A percentile compares a stretch with the other conserved stretches of the same genome.
Evolutionary conservation across 1,140 invertebrate genomes (phyloP).

Genomic region (Aphaenogaster floridana): DNA sequence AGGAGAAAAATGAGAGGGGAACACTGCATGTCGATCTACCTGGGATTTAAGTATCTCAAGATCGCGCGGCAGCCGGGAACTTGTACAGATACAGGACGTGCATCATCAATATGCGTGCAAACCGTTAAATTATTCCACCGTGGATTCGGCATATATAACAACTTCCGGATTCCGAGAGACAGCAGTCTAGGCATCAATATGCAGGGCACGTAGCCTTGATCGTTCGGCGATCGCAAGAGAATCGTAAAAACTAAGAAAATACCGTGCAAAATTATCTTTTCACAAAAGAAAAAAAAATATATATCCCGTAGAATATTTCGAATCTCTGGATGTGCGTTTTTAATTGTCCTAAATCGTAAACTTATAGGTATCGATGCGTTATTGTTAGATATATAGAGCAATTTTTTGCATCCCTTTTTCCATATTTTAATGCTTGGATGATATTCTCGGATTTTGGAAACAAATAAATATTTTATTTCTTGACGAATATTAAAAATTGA

Average conservation of each 20-base stretch:
- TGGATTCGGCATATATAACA: conserved; percentile 20
- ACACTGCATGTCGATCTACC: neutral
- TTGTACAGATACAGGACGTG: conserved; percentile 63
- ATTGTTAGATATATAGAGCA: neutral
- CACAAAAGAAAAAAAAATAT: no score
- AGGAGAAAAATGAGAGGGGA: neutral
- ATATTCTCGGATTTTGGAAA: neutral
- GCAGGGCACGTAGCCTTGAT: neutral
- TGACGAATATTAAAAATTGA: neutral
- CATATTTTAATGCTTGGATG: neutral
- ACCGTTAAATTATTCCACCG: conserved; percentile 69
- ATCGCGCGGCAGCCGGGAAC: neutral
- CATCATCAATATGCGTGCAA: conserved; percentile 65
- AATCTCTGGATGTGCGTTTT: neutral
- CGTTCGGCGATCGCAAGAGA: neutral
- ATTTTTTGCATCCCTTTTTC: neutral
- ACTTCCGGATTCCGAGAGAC: conserved; percentile 10
- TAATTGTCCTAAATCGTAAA: neutral
- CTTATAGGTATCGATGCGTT: neutral
- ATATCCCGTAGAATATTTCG: neutral
- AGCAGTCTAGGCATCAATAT: neutral
- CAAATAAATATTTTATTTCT: conserved; percentile 11
- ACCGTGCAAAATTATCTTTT: no score
- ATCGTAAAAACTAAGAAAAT: neutral
- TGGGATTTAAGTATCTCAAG: conserved; percentile 46